phyloP scores from a whole-genome alignment of 2,797 vertebrate genomes.

The Semotilus atromaculatus region DNA sequence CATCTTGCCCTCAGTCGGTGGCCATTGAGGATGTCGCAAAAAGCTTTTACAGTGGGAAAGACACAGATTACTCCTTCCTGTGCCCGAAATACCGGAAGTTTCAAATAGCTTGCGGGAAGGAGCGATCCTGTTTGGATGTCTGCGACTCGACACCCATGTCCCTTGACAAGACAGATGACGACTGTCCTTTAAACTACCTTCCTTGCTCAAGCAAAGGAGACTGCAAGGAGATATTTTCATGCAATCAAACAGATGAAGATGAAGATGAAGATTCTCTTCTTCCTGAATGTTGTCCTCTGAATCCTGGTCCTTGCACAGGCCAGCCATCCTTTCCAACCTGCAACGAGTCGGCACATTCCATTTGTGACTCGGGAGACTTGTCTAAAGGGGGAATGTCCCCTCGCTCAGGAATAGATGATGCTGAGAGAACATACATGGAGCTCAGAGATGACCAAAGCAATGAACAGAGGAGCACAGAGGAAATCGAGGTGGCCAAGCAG shows the following conservation, averaged over 20 bases:
- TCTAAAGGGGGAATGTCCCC: not conserved
- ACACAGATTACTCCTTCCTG: constrained; percentile 69
- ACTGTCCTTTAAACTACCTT: constrained; percentile 44
- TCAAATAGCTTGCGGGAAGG: constrained; percentile 87
- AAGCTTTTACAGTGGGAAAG: constrained; percentile 24
- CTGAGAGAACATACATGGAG: not conserved
- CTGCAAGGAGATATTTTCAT: constrained; percentile 43
- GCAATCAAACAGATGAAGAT: constrained; percentile 35
- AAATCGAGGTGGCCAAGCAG: constrained; percentile 84
- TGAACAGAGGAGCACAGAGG: constrained; percentile 72
- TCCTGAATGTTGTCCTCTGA: constrained; percentile 19
- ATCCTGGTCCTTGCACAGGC: constrained; percentile 12
- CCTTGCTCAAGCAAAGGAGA: constrained; percentile 46
- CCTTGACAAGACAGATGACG: constrained; percentile 40
- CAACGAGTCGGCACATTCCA: constrained; percentile 28
- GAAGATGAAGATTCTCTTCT: not conserved
- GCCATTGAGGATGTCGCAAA: constrained; percentile 60
- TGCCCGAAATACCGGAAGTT: constrained; percentile 94
- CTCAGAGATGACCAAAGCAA: constrained; percentile 13
- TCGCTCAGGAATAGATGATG: constrained; percentile 9
- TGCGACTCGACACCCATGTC: constrained; percentile 52
- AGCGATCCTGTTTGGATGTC: constrained; percentile 66
- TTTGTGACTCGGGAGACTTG: not conserved
- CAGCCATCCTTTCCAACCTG: constrained; percentile 26
- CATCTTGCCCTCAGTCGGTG: constrained; percentile 54